Evolutionary conservation across 2,797 vertebrate genomes (phyloP), one percentile per base, ranked within the genome.

Genomic region (Acanthopagrus latus): DNA sequence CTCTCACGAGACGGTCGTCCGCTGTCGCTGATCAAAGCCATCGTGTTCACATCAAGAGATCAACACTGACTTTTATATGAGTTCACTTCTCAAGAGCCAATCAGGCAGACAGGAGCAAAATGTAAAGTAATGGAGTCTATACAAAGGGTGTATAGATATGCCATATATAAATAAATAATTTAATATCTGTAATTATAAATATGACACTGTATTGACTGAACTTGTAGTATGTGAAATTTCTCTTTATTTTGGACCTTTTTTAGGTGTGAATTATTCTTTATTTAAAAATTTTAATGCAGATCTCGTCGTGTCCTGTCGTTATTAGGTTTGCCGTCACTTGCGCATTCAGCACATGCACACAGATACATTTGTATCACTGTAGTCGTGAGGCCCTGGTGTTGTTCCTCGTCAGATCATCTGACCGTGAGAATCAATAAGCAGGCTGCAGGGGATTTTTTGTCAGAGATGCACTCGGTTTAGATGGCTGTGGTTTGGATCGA

Each of bases 181-280:
- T 89, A 94, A 91, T 90, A 91, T 90, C 83, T 93, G 90, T 93
- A 92, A 93, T 92, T 91, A 90, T 80, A 80, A 91, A 93, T 78
- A 85, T 84, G 69, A 87, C 85, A 89, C 76, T 92, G 88, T 93
- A 91, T 82, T 75, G 81, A 93, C 86, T 93, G 70, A 91, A 87
- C 78, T 86, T 92, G 84, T 93, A 91, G 90, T 92, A 74, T 86
- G 92, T 94, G 89, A 82, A 87, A 86, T 88, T 84, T 80, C 54
- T 74, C 77, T 90, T 90, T 86, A 74, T 89, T 92, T 91, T 83
- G 54, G 48, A 48, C 18, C 88, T 86, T 68, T 87, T 90, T 91
- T 83, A 87, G 86, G 86, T 92, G 93, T 94, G 88, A 90, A 90
- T 80, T 91, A 80, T 88, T 91, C 88, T 91, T 90, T 92, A 93